Evolutionary conservation across 2,888 invertebrate species (phyloP), one percentile per base, ranked within the genome.

Genomic region (Athalia circularis): DNA sequence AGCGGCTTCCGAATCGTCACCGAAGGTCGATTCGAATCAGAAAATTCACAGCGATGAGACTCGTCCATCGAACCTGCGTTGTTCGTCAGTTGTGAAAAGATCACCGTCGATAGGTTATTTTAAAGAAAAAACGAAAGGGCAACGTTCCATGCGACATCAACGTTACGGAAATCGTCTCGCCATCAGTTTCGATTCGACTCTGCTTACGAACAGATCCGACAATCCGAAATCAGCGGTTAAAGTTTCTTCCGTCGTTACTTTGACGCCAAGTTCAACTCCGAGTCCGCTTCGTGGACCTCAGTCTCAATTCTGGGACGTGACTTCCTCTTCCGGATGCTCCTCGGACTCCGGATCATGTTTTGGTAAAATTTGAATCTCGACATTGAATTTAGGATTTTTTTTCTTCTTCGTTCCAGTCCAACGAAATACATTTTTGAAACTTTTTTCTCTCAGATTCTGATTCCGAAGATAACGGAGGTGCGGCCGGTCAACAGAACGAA

Each of bases 241-340:
- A 3, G 43, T 61, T n/a, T 50, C 50, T 13, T 11, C 61, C 13
- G 70, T 83, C 61, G 81, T 84, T 52, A 83, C 83, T 61, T 85
- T 86, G 64, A 83, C 82, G 29, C 83, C 85, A 6, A 85, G 79
- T 76, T 83, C 84, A 65, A 83, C 82, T 50, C 83, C 84, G n/a
- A 84, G 79, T 77, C 82, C 85, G 43, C 79, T 84, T 47, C 81
- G 80, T 57, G 81, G 83, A 65, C 86, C 85, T 70, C 82, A 81
- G n/a, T 79, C 84, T 48, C 83, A 84, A 45, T 78, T 76, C 7
- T 87, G 87, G 87, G 84, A 86, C 76, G 78, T 81, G 61, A 85
- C 84, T n/a, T 86, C 87, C 11, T 85, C 87, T 15, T 87, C 86
- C 78, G 85, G 84, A 64, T 85, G 85, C 80, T 86, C 87, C 0